These are phyloP conservation scores for Rhodophaea formosa DNA, from an alignment of 2,888 invertebrate genomes.

Conservation along the genomic window DNA sequence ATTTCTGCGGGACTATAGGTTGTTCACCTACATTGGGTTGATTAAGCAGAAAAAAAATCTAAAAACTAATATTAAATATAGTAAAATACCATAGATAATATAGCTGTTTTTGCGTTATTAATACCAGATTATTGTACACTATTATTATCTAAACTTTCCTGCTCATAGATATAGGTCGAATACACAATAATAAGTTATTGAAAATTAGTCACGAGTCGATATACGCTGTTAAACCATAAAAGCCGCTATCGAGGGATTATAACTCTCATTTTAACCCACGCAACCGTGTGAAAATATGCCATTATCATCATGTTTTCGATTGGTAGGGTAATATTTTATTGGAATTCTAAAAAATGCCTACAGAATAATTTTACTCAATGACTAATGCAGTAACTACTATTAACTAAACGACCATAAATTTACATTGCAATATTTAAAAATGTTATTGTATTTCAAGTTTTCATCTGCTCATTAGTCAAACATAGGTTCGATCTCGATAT, in stretches of 20 bases:
- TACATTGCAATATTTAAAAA: too few relatives aligned
- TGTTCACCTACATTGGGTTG: too few relatives aligned
- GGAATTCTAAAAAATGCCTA: background rate
- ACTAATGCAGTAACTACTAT: too few relatives aligned
- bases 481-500: too few relatives aligned
- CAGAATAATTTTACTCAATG: too few relatives aligned
- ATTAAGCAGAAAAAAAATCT: too few relatives aligned
- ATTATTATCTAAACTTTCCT: conserved; percentile 9
- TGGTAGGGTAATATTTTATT: background rate
- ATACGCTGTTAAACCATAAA: conserved; percentile 41
- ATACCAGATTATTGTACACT: conserved; percentile 8
- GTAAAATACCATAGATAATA: too few relatives aligned
- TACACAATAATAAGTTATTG: conserved; percentile 12
- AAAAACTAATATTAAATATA: too few relatives aligned
- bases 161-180: conserved; percentile 14
- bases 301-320: background rate
- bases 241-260: conserved; percentile 43
- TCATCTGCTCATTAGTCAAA: too few relatives aligned
- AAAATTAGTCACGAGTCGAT: conserved; percentile 19
- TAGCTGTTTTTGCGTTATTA: conserved; percentile 13
- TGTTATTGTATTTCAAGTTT: too few relatives aligned
- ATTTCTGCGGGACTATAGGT: too few relatives aligned
- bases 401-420: too few relatives aligned
- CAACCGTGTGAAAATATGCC: conserved; percentile 34
- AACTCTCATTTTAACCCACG: conserved; percentile 25